These are phyloP conservation scores for Parazoanthus atlanticus DNA, from an alignment of 92 coral and sea anemone species.

Conservation along the genomic window DNA sequence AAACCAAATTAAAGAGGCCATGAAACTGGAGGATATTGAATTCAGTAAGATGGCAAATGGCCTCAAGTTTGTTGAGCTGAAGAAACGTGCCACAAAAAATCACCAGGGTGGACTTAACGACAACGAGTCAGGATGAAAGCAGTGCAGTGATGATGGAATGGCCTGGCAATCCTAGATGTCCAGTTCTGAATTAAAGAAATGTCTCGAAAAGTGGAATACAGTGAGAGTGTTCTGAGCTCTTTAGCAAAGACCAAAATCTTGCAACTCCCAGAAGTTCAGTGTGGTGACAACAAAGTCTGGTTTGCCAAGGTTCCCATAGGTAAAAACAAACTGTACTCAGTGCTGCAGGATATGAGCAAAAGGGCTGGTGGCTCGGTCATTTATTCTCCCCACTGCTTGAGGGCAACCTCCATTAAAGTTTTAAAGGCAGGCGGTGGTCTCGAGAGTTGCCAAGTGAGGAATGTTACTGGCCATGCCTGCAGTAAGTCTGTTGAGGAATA, in stretches of 20 bases:
- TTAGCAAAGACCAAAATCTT: not conserved
- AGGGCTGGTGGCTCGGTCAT: conserved; percentile 1
- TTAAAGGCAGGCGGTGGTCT: conserved; percentile 16
- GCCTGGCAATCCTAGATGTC: not conserved
- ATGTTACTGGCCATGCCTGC: conserved; percentile 25
- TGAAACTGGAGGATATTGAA: not conserved
- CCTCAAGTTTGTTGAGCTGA: not conserved
- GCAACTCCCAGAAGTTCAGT: conserved; percentile 18
- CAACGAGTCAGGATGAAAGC: conserved; percentile 11
- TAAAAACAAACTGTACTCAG: conserved; percentile 2
- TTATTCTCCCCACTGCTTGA: conserved; percentile 18
- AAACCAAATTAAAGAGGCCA: not conserved
- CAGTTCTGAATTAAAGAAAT: not conserved
- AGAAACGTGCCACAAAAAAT: conserved; percentile 1
- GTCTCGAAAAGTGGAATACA: conserved; percentile 7
- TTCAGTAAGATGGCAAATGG: not conserved
- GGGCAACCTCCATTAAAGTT: conserved; percentile 23
- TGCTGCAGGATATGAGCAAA: conserved; percentile 6
- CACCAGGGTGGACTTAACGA: not conserved
- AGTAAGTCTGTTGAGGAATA: conserved; percentile 6
- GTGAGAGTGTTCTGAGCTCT: conserved; percentile 17
- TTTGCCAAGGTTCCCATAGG: conserved; percentile 23
- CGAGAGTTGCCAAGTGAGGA: conserved; percentile 5
- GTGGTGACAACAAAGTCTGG: conserved; percentile 23
- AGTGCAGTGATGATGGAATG: conserved; percentile 6